Evolutionary conservation across 2,113 vertebrate genomes (phyloP).

Genomic region (Scopus umbretta): DNA sequence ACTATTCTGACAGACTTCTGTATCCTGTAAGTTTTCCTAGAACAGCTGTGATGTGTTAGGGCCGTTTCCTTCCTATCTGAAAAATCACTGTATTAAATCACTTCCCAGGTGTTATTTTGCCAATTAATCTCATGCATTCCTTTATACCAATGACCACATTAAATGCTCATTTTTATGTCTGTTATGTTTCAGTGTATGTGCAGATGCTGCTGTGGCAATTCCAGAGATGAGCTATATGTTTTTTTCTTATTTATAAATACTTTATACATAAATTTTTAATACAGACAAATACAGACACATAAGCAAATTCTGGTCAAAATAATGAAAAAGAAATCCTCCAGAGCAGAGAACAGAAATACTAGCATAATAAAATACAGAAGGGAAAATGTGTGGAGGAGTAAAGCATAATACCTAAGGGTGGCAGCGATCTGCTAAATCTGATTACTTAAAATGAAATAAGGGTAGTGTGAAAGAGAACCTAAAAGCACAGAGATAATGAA

Average conservation of each 20-base stretch:
- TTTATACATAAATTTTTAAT: conserved; percentile 6
- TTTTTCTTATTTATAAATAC: not conserved
- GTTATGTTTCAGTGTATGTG: not conserved
- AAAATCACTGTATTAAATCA: not conserved
- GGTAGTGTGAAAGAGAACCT: not conserved
- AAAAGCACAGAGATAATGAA: conserved; percentile 5
- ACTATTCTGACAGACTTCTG: not conserved
- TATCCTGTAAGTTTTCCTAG: not conserved
- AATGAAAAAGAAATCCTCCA: conserved; percentile 26
- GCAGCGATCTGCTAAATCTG: not conserved
- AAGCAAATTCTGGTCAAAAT: conserved; percentile 24
- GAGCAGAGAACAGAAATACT: not conserved
- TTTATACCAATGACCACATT: not conserved
- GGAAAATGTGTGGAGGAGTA: not conserved
- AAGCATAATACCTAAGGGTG: not conserved
- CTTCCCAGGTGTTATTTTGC: not conserved
- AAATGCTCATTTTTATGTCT: not conserved
- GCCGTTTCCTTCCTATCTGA: not conserved
- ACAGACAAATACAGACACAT: not conserved
- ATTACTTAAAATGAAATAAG: conserved; percentile 25
- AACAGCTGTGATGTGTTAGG: not conserved
- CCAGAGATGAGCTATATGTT: not conserved
- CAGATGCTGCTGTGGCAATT: not conserved
- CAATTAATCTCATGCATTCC: not conserved
- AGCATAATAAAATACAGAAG: conserved; percentile 7